Conservation (phyloP, 1,140 invertebrate genomes). For the Drosophila ironensis region DNA sequence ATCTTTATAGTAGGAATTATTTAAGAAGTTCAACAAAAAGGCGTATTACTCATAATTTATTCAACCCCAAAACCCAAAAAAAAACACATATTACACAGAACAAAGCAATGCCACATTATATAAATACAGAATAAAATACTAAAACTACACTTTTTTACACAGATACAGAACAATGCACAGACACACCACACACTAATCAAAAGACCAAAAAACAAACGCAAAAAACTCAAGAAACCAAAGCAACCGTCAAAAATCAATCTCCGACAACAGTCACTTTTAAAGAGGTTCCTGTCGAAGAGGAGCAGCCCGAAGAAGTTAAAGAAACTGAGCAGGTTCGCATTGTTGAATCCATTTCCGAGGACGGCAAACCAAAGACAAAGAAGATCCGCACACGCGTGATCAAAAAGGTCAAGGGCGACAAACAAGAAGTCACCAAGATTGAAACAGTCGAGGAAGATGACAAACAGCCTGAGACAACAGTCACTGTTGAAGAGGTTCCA, state of each 20-base stretch:
- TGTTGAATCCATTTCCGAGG: too few species aligned
- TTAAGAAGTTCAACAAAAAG: constrained; percentile 57
- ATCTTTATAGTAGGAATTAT: constrained; percentile 12
- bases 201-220: constrained; percentile 76
- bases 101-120: constrained; percentile 40
- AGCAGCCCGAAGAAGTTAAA: too few species aligned
- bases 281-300: too few species aligned
- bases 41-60: constrained; percentile 72
- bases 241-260: constrained; percentile 56
- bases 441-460: too few species aligned
- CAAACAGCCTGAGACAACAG: too few species aligned
- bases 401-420: too few species aligned
- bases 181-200: constrained; percentile 83
- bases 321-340: too few species aligned
- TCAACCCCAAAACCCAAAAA: constrained; percentile 55
- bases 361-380: too few species aligned
- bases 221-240: constrained; percentile 81
- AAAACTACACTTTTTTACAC: constrained; percentile 76
- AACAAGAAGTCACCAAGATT: too few species aligned
- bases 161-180: constrained; percentile 82
- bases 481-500: too few species aligned
- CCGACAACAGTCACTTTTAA: too few species aligned
- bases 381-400: too few species aligned
- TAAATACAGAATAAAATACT: constrained; percentile 51
- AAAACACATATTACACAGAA: constrained; percentile 81